phyloP scores from a whole-genome alignment of 2,888 invertebrate species.

The Agonopterix heracliana region DNA sequence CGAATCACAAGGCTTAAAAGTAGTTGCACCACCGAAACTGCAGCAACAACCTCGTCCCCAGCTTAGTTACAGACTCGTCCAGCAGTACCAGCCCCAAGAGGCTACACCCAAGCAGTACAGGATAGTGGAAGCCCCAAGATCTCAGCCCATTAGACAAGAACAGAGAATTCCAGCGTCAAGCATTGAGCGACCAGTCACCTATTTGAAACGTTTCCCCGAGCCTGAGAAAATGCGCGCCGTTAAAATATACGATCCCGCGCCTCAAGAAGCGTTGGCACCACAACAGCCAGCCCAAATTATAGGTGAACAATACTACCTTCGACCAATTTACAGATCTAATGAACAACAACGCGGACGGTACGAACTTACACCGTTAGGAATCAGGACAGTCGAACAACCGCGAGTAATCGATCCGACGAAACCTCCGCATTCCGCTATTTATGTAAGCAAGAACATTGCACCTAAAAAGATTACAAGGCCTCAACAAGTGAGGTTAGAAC shows the following conservation, averaged over 20 bases:
- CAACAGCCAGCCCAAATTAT: conserved; percentile 44
- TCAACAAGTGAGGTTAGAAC: conserved; percentile 22
- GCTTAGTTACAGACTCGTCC: conserved; percentile 44
- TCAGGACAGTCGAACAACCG: conserved; percentile 36
- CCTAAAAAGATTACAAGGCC: conserved; percentile 46
- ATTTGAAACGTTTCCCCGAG: conserved; percentile 58
- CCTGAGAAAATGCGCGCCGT: conserved; percentile 54
- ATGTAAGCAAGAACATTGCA: conserved; percentile 56
- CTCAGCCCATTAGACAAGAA: conserved; percentile 49
- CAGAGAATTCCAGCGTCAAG: conserved; percentile 43
- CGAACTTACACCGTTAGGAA: conserved; percentile 33
- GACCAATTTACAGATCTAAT: conserved; percentile 50
- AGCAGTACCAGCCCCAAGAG: conserved; percentile 59
- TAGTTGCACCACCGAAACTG: conserved; percentile 65
- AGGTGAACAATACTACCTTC: conserved; percentile 58
- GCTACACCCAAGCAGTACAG: conserved; percentile 59
- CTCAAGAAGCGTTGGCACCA: conserved; percentile 32
- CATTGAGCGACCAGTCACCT: conserved; percentile 58
- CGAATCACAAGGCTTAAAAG: conserved; percentile 61
- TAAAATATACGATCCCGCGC: conserved; percentile 50
- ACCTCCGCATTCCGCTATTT: conserved; percentile 61
- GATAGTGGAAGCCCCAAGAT: conserved; percentile 50
- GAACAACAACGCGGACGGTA: conserved; percentile 56
- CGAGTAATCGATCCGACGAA: conserved; percentile 43
- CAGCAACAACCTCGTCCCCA: conserved; percentile 36